Evolutionary conservation across 2,888 invertebrate genomes (phyloP).

Genomic region (Sphecodes monilicornis): DNA sequence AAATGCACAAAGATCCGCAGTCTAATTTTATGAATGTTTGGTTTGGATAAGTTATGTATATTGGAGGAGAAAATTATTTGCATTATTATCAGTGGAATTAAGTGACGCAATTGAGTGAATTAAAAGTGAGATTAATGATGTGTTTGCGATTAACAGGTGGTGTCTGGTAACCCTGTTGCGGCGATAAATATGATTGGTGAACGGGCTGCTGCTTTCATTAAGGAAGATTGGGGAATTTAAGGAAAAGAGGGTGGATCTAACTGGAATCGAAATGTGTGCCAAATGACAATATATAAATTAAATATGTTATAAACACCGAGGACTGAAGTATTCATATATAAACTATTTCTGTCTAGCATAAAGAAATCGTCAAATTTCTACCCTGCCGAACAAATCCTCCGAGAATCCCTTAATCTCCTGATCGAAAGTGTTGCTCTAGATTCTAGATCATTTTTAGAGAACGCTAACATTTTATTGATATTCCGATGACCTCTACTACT

Average conservation of each 20-base stretch:
- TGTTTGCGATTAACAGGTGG: constrained; percentile 65
- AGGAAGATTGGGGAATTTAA: constrained; percentile 56
- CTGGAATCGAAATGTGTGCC: neutral
- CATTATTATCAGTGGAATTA: neutral
- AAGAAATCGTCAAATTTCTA: neutral
- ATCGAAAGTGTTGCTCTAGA: neutral
- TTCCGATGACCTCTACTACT: too few relatives aligned
- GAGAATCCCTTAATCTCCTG: neutral
- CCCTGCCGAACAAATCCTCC: too few relatives aligned
- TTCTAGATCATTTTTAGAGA: too few relatives aligned
- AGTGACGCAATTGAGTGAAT: too few relatives aligned
- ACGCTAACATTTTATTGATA: too few relatives aligned
- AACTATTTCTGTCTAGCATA: neutral
- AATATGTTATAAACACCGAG: neutral
- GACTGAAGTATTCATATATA: neutral
- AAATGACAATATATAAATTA: neutral
- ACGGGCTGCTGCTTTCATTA: constrained; percentile 86
- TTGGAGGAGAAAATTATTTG: too few relatives aligned
- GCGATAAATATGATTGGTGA: constrained; percentile 87
- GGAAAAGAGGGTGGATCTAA: neutral
- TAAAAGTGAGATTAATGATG: neutral
- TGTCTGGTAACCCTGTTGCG: constrained; percentile 86
- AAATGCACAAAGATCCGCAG: too few relatives aligned
- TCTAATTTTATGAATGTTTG: too few relatives aligned
- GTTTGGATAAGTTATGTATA: too few relatives aligned